Percentiles rank a stretch among this genome's conserved stretches.
Evolutionary conservation across 2,888 invertebrate genomes (phyloP).

Genomic region (Psylliodes chrysocephalus): DNA sequence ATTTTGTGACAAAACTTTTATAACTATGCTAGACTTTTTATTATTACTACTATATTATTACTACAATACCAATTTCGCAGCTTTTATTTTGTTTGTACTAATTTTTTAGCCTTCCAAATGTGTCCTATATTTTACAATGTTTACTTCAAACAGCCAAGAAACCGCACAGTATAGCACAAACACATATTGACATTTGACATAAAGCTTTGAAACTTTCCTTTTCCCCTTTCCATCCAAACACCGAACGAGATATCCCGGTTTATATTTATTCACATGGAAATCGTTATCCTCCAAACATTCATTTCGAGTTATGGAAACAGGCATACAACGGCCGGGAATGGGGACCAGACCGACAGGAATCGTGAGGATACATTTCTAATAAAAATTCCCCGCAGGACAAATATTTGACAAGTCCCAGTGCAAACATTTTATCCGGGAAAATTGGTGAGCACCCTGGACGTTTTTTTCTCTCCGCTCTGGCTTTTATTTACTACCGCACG

Average conservation of each 20-base stretch:
- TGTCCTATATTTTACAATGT: no score
- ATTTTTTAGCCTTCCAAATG: no score
- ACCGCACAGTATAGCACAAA: no score
- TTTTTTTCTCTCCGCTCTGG: conserved; percentile 10
- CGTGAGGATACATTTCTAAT: conserved; percentile 38
- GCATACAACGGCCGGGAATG: conserved; percentile 5
- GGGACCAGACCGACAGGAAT: conserved; percentile 5
- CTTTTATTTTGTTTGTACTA: no score
- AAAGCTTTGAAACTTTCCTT: neutral
- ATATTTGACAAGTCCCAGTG: conserved; percentile 37
- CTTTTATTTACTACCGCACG: conserved; percentile 7
- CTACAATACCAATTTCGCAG: no score
- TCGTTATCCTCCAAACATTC: conserved; percentile 30
- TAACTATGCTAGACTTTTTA: no score
- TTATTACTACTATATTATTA: no score
- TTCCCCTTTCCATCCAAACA: conserved; percentile 12
- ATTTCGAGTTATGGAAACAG: conserved; percentile 24
- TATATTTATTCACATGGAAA: conserved; percentile 26
- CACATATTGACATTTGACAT: neutral
- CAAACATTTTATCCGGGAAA: conserved; percentile 33
- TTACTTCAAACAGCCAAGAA: no score
- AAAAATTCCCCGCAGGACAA: conserved; percentile 36
- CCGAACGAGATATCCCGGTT: conserved; percentile 2
- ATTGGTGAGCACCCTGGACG: conserved; percentile 22
- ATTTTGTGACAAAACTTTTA: no score